Conservation (phyloP, 2,888 invertebrate genomes). For the Orchesellides sinensis region DNA sequence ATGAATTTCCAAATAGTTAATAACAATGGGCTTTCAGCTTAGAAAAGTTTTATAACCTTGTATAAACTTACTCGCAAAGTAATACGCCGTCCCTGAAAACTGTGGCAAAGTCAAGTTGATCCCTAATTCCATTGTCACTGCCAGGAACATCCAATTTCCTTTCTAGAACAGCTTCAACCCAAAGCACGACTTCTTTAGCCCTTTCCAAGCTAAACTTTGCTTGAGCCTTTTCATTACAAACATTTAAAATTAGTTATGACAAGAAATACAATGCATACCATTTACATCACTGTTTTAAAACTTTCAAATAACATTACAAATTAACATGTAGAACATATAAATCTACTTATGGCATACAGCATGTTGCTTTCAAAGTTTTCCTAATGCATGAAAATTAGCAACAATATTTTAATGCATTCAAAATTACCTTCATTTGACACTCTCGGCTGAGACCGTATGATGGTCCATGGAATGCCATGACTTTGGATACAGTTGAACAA, state of each 20-base stretch:
- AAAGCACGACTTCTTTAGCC: slow-evolving; percentile 77
- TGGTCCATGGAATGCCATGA: slow-evolving; percentile 76
- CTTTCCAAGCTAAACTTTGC: slow-evolving; percentile 78
- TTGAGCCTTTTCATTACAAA: slow-evolving; percentile 76
- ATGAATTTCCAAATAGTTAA: too few species aligned
- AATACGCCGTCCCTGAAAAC: slow-evolving; percentile 78
- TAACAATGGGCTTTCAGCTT: neutral
- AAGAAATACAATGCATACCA: too few species aligned
- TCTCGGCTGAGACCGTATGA: slow-evolving; percentile 78
- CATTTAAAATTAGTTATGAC: slow-evolving; percentile 22
- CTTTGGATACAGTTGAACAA: slow-evolving; percentile 7
- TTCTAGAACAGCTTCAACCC: slow-evolving; percentile 78
- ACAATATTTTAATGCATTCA: neutral
- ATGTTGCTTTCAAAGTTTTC: too few species aligned
- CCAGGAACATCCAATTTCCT: slow-evolving; percentile 75
- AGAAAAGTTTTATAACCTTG: neutral
- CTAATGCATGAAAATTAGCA: neutral
- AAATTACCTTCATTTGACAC: slow-evolving; percentile 77
- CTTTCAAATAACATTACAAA: too few species aligned
- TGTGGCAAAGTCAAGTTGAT: slow-evolving; percentile 77
- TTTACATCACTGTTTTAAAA: too few species aligned
- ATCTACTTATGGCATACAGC: too few species aligned
- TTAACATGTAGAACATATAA: too few species aligned
- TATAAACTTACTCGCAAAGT: slow-evolving; percentile 77
- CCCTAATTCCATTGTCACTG: slow-evolving; percentile 75